A percentile compares a stretch with the other conserved stretches of the same genome.
Evolutionary conservation across 2,888 invertebrate species (phyloP).

Genomic region (Synanthedon andrenaeformis): DNA sequence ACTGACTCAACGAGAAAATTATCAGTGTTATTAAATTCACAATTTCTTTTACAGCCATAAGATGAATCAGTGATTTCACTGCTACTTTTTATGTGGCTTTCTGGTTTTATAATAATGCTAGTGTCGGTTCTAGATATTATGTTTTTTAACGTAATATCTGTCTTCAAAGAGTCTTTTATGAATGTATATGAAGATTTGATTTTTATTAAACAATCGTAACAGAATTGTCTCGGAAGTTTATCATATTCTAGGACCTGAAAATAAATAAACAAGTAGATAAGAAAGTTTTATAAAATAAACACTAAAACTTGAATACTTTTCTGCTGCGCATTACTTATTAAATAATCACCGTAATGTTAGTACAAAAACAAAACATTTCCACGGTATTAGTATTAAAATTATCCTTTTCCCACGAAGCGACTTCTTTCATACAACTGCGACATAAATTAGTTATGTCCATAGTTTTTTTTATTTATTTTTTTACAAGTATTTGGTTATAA

Average conservation of each 20-base stretch:
- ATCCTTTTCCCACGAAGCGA: constrained; percentile 42
- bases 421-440: constrained; percentile 55
- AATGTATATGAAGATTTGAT: constrained; percentile 62
- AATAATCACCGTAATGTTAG: constrained; percentile 36
- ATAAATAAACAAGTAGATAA: too few relatives aligned
- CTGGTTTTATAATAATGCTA: constrained; percentile 33
- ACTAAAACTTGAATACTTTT: too few relatives aligned
- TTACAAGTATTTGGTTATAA: too few relatives aligned
- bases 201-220: constrained; percentile 56
- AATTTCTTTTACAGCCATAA: neutral
- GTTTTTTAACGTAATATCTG: constrained; percentile 41
- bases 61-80: neutral
- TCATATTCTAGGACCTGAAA: constrained; percentile 45
- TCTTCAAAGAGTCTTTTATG: constrained; percentile 50
- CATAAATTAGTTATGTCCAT: constrained; percentile 45
- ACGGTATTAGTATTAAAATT: constrained; percentile 31
- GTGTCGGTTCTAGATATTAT: constrained; percentile 33
- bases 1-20: neutral
- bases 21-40: neutral
- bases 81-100: neutral
- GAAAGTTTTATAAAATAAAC: too few relatives aligned
- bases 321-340: neutral
- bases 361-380: constrained; percentile 54
- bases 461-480: constrained; percentile 3
- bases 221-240: constrained; percentile 59